Evolutionary conservation across 2,113 vertebrate species (phyloP), one percentile per base, ranked within the genome.

Genomic region (Apaloderma vittatum): DNA sequence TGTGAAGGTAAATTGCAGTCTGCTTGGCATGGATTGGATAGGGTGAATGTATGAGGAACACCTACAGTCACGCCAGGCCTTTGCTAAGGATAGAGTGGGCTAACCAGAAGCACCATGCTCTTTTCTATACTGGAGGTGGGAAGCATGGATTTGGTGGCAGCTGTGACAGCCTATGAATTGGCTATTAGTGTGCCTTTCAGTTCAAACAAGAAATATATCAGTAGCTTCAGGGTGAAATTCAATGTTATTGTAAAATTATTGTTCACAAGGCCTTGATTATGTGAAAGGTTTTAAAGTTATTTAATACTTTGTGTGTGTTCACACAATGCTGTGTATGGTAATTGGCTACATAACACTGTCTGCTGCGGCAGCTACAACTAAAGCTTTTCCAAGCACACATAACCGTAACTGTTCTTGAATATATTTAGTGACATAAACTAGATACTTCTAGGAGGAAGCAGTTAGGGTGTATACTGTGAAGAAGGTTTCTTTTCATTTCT

Each of bases 181-280:
- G 45, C 21, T 37, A 3, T 8, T 20, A 21, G 0, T 0, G 5
- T 32, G 12, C 14, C 6, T 22, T 84, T 72, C 54, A 65, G 16
- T 61, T 74, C n/a, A 57, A 46, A 48, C 3, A 16, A 55, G 20
- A 65, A 51, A 54, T 17, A 49, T 18, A 54, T 46, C 43, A 63
- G 8, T 40, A 45, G 48, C 11, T 61, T 54, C 5, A 7, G 8
- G 7, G 2, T 57, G 24, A 81, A 74, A 20, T 29, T 57, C 40
- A 74, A 11, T 36, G 23, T 5, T 4, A 10, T 76, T 58, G 5
- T 17, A 74, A 80, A 45, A 32, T 9, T 19, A 32, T 59, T 79
- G 17, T 7, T 90, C 62, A 16, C 45, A 45, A 77, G 3, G 22
- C 43, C 13, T 55, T 10, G 70, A 8, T 29, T 46, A 63, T 43